These are phyloP conservation scores for Calyptommatus sinebrachiatus DNA, from an alignment of 2,113 vertebrate species.

Conservation along the genomic window DNA sequence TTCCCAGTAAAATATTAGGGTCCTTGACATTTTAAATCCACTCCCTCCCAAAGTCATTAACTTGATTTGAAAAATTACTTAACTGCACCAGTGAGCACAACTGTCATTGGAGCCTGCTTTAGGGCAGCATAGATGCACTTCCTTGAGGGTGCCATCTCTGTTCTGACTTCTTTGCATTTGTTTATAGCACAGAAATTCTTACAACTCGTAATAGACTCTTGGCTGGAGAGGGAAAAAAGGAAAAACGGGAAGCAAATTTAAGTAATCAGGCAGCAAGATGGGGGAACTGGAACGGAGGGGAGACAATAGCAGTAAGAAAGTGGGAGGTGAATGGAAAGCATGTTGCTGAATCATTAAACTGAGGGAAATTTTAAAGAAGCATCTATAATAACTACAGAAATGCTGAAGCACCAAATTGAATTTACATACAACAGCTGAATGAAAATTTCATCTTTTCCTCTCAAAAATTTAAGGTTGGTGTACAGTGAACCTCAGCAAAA, in stretches of 20 bases:
- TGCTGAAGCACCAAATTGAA: neutral
- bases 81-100: neutral
- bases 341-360: conserved; percentile 36
- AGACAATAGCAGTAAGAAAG: conserved; percentile 8
- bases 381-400: conserved; percentile 21
- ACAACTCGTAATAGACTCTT: neutral
- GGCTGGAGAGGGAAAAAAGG: neutral
- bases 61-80: too few species aligned
- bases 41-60: too few species aligned
- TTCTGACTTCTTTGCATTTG: neutral
- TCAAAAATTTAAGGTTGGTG: conserved; percentile 20
- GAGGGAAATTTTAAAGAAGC: conserved; percentile 16
- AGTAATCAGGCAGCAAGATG: conserved; percentile 13
- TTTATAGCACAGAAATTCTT: neutral
- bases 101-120: neutral
- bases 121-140: neutral
- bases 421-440: conserved; percentile 50
- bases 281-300: neutral
- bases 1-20: too few species aligned
- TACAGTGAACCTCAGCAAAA: conserved; percentile 18
- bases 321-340: conserved; percentile 10
- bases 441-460: conserved; percentile 4
- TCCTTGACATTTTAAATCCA: too few species aligned
- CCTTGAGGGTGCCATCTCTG: neutral
- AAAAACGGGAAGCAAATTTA: neutral